Conservation (phyloP, 1,140 invertebrate genomes). For the Lasaia peninsularis region DNA sequence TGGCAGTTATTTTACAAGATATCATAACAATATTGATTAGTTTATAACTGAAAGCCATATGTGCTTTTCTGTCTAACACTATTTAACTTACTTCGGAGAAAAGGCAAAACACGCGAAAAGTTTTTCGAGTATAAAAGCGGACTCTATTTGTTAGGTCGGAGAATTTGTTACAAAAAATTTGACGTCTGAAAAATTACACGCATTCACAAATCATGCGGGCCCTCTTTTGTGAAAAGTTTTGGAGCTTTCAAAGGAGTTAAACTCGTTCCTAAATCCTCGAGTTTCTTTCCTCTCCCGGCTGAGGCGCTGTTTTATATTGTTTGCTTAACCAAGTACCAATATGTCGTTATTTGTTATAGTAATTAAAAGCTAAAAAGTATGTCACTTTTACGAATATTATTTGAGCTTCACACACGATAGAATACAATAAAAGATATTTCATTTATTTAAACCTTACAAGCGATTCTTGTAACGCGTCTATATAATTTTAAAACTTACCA, state of each 20-base stretch:
- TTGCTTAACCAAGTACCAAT: slow-evolving; percentile 27
- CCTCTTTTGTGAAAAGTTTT: slow-evolving; percentile 70
- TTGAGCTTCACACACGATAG: too few relatives aligned
- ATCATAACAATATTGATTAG: too few relatives aligned
- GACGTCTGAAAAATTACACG: slow-evolving; percentile 76
- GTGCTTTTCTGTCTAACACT: slow-evolving; percentile 43
- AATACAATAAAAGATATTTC: too few relatives aligned
- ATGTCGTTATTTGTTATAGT: neutral
- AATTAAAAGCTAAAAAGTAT: too few relatives aligned
- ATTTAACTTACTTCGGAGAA: slow-evolving; percentile 61
- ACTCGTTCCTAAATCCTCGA: slow-evolving; percentile 65
- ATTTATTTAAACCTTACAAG: too few relatives aligned
- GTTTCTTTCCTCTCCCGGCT: slow-evolving; percentile 35
- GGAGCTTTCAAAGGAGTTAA: slow-evolving; percentile 60
- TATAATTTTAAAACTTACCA: too few relatives aligned
- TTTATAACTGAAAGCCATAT: slow-evolving; percentile 15
- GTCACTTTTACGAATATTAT: too few relatives aligned
- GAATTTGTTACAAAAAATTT: slow-evolving; percentile 73
- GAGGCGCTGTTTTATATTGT: slow-evolving; percentile 22
- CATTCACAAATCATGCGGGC: slow-evolving; percentile 75
- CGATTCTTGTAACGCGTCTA: too few relatives aligned
- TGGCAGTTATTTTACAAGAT: too few relatives aligned
- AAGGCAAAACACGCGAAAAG: slow-evolving; percentile 63
- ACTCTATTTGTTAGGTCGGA: slow-evolving; percentile 65
- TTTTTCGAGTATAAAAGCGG: slow-evolving; percentile 62